Evolutionary conservation across 2,113 vertebrate species (phyloP).

Genomic region (Cyprinodon variegatus): DNA sequence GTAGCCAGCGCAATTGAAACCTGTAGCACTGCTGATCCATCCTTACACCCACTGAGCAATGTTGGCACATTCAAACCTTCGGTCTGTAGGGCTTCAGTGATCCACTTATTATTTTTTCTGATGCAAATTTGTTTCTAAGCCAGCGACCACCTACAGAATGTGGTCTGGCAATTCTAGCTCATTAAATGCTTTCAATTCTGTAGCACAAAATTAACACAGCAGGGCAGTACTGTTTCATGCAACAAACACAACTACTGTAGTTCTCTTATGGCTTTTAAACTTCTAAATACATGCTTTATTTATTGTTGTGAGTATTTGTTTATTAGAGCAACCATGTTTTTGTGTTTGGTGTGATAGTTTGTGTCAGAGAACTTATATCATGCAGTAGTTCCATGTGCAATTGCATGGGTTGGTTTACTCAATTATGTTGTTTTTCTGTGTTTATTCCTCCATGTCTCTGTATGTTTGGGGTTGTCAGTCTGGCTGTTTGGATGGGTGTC

Average conservation of each 20-base stretch:
- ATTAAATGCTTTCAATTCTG: constrained; percentile 53
- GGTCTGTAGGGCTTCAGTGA: constrained; percentile 48
- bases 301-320: not conserved
- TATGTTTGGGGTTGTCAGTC: constrained; percentile 46
- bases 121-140: constrained; percentile 49
- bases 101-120: constrained; percentile 59
- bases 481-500: constrained; percentile 53
- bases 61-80: constrained; percentile 27
- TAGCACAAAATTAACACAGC: constrained; percentile 38
- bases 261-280: constrained; percentile 1
- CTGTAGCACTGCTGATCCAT: constrained; percentile 1
- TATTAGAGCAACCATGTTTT: not conserved
- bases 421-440: constrained; percentile 18
- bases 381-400: not conserved
- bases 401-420: not conserved
- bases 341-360: not conserved
- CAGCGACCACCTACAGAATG: constrained; percentile 60
- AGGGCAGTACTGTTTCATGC: constrained; percentile 22
- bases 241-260: constrained; percentile 20
- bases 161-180: constrained; percentile 59
- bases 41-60: constrained; percentile 8
- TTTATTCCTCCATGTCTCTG: constrained; percentile 11
- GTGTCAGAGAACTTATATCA: not conserved
- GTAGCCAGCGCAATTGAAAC: not conserved
- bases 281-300: not conserved